Evolutionary conservation across 92 coral and sea anemone genomes (phyloP).

Genomic region (Ricordea florida): DNA sequence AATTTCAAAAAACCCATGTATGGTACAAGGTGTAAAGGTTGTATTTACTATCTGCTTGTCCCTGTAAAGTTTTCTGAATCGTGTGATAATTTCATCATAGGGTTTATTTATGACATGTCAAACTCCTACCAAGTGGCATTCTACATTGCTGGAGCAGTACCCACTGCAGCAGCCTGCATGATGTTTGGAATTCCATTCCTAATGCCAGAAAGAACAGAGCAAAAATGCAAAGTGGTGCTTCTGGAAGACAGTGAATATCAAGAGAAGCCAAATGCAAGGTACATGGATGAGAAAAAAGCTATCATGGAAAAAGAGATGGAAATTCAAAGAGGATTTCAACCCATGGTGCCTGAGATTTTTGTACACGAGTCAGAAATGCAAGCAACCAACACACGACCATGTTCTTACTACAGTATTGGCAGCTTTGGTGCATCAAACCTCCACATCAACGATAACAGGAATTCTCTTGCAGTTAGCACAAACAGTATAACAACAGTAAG

Average conservation of each 20-base stretch:
- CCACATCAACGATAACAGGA: conserved; percentile 54
- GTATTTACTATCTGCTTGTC: not conserved
- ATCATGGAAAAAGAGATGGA: conserved; percentile 8
- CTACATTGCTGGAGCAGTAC: conserved; percentile 99
- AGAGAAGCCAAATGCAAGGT: conserved; percentile 60
- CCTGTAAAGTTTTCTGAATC: not conserved
- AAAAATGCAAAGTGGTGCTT: conserved; percentile 52
- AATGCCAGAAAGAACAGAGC: conserved; percentile 84
- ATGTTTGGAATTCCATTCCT: conserved; percentile 95
- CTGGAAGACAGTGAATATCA: conserved; percentile 63
- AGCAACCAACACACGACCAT: conserved; percentile 33
- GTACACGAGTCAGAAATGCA: conserved; percentile 8
- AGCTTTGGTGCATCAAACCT: conserved; percentile 35
- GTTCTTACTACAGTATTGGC: conserved; percentile 23
- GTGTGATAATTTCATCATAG: conserved; percentile 34
- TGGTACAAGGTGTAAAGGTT: no score
- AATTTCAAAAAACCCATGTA: no score
- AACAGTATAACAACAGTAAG: conserved; percentile 52
- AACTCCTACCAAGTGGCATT: conserved; percentile 94
- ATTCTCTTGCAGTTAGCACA: conserved; percentile 63
- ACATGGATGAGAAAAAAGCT: conserved; percentile 38
- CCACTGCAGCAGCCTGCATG: conserved; percentile 90
- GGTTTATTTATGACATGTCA: conserved; percentile 84
- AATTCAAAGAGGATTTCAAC: not conserved
- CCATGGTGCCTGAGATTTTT: conserved; percentile 21